Percentiles rank a stretch among this genome's conserved stretches.
Conservation (phyloP, 2,797 vertebrate species). For the Falco berigora region DNA sequence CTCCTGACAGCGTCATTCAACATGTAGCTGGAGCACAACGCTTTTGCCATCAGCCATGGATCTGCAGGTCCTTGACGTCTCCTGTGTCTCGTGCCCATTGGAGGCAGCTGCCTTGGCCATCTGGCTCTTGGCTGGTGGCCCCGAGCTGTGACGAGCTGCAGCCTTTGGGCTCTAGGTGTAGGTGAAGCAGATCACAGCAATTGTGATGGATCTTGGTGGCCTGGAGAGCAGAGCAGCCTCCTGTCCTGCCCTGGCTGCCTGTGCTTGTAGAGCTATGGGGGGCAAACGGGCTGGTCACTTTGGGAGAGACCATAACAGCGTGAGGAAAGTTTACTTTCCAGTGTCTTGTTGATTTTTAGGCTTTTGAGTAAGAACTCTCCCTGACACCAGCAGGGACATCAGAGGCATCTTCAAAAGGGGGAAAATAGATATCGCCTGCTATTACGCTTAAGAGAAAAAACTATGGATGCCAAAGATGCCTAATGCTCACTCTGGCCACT, state of each 20-base stretch:
- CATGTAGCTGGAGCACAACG: background rate
- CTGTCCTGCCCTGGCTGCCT: accelerated
- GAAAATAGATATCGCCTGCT: background rate
- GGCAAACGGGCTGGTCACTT: background rate
- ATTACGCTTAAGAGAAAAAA: background rate
- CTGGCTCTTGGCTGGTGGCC: background rate
- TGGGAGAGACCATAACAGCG: background rate
- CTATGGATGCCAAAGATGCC: background rate
- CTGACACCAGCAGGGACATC: background rate
- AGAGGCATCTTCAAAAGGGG: background rate
- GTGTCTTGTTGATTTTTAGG: background rate
- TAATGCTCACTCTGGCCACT: background rate
- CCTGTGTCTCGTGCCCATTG: background rate
- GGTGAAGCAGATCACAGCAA: background rate
- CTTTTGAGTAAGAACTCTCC: background rate
- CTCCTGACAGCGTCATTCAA: background rate
- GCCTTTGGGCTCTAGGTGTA: background rate
- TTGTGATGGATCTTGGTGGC: background rate
- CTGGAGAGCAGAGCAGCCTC: background rate
- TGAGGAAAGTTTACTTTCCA: background rate
- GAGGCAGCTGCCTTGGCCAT: background rate
- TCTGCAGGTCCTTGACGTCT: background rate
- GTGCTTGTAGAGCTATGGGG: accelerated
- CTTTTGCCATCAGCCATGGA: background rate
- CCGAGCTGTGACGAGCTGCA: accelerated